A percentile compares a stretch with the other conserved stretches of the same genome.
Evolutionary conservation across 1,140 invertebrate genomes (phyloP).

Genomic region (Macrosteles quadrilineatus): DNA sequence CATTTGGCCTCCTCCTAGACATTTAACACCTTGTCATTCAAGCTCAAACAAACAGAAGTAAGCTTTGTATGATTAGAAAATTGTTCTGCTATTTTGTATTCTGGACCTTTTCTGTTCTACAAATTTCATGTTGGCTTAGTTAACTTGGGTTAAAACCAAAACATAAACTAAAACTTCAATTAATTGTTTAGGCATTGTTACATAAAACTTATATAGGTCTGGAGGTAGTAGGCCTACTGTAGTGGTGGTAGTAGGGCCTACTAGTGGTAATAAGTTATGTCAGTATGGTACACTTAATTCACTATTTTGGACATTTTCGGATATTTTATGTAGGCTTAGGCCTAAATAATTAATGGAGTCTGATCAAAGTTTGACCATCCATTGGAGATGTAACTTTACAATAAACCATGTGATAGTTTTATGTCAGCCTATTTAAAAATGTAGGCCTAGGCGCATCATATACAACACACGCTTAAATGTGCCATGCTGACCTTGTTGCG

Average conservation of each 20-base stretch:
- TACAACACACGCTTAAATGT: too few relatives aligned
- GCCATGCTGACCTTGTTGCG: conserved; percentile 10
- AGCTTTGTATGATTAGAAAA: not conserved
- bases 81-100: not conserved
- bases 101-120: not conserved
- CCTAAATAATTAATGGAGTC: not conserved
- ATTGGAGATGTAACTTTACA: too few relatives aligned
- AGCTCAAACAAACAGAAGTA: not conserved
- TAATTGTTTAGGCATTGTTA: not conserved
- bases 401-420: too few relatives aligned
- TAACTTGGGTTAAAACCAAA: not conserved
- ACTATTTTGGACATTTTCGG: too few relatives aligned
- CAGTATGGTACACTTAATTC: too few relatives aligned
- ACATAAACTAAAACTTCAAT: not conserved
- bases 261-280: too few relatives aligned
- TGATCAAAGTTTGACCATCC: too few relatives aligned
- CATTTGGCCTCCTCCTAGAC: conserved; percentile 47
- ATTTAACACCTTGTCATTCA: not conserved
- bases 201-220: too few relatives aligned
- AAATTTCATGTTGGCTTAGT: not conserved
- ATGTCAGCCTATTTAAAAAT: too few relatives aligned
- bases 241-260: too few relatives aligned
- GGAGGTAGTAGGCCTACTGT: too few relatives aligned
- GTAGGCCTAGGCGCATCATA: too few relatives aligned
- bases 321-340: not conserved